Evolutionary conservation across 1,140 invertebrate genomes (phyloP).

Genomic region (Drosophila pachea): DNA sequence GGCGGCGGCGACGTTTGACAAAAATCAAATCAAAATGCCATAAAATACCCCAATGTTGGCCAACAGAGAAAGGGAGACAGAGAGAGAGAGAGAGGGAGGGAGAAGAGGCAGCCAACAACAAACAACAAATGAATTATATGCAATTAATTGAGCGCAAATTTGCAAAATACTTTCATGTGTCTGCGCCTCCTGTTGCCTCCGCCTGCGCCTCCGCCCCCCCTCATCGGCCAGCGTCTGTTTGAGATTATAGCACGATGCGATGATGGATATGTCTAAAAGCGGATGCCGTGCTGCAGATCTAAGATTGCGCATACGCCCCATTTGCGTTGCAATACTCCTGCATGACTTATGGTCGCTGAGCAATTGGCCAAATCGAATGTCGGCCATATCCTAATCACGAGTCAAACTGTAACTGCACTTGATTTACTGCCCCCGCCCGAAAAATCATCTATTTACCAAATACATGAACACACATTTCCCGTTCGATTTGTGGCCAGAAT

Average conservation of each 20-base stretch:
- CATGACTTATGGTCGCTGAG: conserved; percentile 13
- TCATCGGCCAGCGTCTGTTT: conserved; percentile 15
- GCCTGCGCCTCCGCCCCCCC: conserved; percentile 26
- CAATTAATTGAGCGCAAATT: conserved; percentile 78
- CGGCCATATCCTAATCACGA: too few relatives aligned
- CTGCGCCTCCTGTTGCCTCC: conserved; percentile 31
- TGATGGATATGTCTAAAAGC: conserved; percentile 64
- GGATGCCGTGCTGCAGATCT: conserved; percentile 22
- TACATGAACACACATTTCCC: too few relatives aligned
- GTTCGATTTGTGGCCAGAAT: too few relatives aligned
- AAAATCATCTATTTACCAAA: neutral
- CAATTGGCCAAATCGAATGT: conserved; percentile 47
- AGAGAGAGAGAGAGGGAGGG: too few relatives aligned
- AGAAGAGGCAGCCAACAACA: conserved; percentile 1
- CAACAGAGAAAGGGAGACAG: neutral
- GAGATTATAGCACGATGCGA: conserved; percentile 46
- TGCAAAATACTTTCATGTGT: conserved; percentile 75
- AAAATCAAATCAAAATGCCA: conserved; percentile 78
- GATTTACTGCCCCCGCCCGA: conserved; percentile 24
- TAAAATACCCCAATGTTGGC: conserved; percentile 64
- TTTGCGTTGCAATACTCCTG: conserved; percentile 6
- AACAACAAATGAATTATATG: conserved; percentile 77
- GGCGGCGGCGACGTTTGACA: conserved; percentile 50
- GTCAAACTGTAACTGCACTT: conserved; percentile 12
- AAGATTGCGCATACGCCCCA: conserved; percentile 53